phyloP scores from a whole-genome alignment of 2,888 invertebrate genomes.

The Andrena marginata region DNA sequence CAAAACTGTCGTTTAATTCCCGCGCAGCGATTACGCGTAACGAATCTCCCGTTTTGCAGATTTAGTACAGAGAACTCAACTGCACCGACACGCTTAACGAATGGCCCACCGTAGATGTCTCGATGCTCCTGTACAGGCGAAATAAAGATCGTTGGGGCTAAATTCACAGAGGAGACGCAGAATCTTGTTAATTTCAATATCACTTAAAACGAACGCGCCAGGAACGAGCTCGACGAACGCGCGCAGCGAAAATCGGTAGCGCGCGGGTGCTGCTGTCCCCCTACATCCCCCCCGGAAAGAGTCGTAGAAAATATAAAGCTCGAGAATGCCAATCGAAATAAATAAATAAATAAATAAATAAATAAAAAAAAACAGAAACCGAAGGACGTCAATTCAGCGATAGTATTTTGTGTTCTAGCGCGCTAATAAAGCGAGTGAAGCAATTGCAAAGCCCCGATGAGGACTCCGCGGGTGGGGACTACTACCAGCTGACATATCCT shows the following conservation, averaged over 20 bases:
- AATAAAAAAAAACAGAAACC: constrained; percentile 18
- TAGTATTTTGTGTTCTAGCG: constrained; percentile 84
- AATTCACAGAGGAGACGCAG: neutral
- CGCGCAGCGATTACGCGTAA: too few species aligned
- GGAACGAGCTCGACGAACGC: neutral
- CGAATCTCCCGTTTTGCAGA: too few species aligned
- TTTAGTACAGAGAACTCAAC: too few species aligned
- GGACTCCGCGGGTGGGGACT: constrained; percentile 83
- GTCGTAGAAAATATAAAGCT: constrained; percentile 2
- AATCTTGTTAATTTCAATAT: neutral
- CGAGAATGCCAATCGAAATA: neutral
- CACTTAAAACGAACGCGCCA: neutral
- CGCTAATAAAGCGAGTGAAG: constrained; percentile 83
- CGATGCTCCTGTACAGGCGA: neutral
- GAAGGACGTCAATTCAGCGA: constrained; percentile 67
- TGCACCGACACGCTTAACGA: too few species aligned
- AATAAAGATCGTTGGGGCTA: neutral
- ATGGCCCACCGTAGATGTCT: neutral
- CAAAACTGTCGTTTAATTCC: too few species aligned
- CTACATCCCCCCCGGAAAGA: neutral
- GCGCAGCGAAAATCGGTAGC: neutral
- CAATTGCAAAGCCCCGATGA: constrained; percentile 83
- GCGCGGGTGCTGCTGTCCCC: neutral
- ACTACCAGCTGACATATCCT: constrained; percentile 84
- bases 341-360: constrained; percentile 30